Percentiles rank a stretch among this genome's conserved stretches.
These are phyloP conservation scores for Atractosteus spatula DNA, from an alignment of 2,113 vertebrate genomes.

Conservation along the genomic window DNA sequence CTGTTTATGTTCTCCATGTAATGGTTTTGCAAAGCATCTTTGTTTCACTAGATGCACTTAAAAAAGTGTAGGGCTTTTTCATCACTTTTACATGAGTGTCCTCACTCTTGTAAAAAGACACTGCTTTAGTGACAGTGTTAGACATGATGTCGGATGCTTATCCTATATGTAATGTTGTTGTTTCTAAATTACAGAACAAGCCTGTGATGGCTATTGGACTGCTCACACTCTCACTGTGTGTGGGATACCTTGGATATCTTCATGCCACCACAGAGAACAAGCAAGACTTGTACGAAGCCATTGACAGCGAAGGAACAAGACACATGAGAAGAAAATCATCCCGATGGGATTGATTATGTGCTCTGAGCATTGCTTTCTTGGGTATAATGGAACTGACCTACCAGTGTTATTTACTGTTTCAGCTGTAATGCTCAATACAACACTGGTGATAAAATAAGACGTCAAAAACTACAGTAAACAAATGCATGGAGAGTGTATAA, in stretches of 20 bases:
- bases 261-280: conserved; percentile 82
- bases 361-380: background rate
- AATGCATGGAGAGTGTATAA: too few relatives aligned
- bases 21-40: too few relatives aligned
- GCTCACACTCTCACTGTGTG: conserved; percentile 76
- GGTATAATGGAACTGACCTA: background rate
- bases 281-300: conserved; percentile 82
- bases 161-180: conserved; percentile 6
- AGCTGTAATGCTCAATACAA: too few relatives aligned
- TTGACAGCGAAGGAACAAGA: conserved; percentile 80
- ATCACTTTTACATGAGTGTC: too few relatives aligned
- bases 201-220: conserved; percentile 89
- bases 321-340: conserved; percentile 81
- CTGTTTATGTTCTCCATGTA: too few relatives aligned
- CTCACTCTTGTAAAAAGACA: too few relatives aligned
- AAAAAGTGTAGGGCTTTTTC: too few relatives aligned
- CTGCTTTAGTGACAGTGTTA: too few relatives aligned
- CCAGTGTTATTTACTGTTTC: too few relatives aligned
- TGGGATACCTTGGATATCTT: conserved; percentile 90
- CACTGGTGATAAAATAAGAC: too few relatives aligned
- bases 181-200: conserved; percentile 78
- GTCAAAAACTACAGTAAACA: too few relatives aligned
- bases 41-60: too few relatives aligned
- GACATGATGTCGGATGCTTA: conserved; percentile 15
- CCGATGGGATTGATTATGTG: conserved; percentile 80